phyloP scores from a whole-genome alignment of 23 tunicate species.

The Halocynthia aurantium region DNA sequence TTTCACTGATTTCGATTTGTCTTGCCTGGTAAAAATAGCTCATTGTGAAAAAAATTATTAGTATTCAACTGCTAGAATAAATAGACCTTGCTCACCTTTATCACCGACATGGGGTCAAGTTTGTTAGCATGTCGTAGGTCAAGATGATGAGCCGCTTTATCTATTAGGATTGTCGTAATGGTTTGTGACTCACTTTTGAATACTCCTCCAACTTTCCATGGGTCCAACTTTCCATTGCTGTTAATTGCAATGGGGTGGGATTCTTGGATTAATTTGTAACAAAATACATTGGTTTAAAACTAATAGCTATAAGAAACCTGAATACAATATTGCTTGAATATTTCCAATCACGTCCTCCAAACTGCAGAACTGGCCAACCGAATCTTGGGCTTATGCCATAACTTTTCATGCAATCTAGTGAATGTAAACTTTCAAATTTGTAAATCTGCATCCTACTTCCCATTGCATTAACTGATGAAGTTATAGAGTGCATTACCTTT shows the following conservation, averaged over 20 bases:
- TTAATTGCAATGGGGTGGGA: neutral
- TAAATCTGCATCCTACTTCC: no score
- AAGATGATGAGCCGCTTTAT: conserved; percentile 80
- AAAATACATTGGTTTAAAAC: neutral
- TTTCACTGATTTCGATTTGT: no score
- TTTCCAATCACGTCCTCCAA: conserved; percentile 47
- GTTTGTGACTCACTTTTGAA: conserved; percentile 21
- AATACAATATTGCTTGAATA: conserved; percentile 70
- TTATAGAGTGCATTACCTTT: neutral
- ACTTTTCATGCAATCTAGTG: conserved; percentile 34
- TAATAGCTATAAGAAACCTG: conserved; percentile 24
- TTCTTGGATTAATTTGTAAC: neutral
- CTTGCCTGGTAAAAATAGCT: no score
- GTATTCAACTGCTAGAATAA: conserved; percentile 7
- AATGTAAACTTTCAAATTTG: no score
- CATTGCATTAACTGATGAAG: no score
- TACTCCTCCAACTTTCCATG: conserved; percentile 90
- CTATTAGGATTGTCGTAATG: conserved; percentile 37
- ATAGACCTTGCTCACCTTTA: conserved; percentile 16
- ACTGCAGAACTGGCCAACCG: conserved; percentile 52
- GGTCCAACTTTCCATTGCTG: conserved; percentile 77
- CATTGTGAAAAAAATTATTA: no score
- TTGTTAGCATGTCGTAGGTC: conserved; percentile 55
- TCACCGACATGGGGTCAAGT: conserved; percentile 46
- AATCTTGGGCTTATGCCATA: conserved; percentile 64